phyloP scores from a whole-genome alignment of 2,113 vertebrate species.

The Ginglymostoma cirratum region DNA sequence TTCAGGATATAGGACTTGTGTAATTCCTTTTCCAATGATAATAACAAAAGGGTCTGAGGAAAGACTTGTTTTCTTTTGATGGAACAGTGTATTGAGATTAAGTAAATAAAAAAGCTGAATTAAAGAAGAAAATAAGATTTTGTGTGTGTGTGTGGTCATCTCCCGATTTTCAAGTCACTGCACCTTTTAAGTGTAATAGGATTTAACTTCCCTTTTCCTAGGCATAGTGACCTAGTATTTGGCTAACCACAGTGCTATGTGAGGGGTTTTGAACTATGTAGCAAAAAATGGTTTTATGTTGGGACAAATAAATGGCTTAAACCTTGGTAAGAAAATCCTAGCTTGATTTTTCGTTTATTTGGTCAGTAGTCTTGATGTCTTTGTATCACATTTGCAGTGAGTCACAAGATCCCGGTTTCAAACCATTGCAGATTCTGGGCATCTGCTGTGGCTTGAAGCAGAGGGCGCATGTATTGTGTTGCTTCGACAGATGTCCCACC shows the following conservation, averaged over 20 bases:
- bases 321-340: neutral
- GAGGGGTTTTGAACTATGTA: neutral
- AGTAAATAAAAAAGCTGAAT: neutral
- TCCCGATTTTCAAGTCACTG: neutral
- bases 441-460: neutral
- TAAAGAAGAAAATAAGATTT: neutral
- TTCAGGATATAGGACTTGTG: neutral
- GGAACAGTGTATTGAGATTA: neutral
- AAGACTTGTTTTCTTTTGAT: neutral
- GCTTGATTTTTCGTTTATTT: neutral
- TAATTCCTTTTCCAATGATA: neutral
- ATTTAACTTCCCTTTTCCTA: neutral
- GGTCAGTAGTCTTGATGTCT: neutral
- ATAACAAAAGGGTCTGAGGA: neutral
- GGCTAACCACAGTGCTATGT: neutral
- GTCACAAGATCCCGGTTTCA: neutral
- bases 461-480: neutral
- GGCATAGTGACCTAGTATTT: neutral
- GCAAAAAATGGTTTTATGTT: neutral
- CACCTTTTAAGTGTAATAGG: neutral
- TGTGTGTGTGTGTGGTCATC: neutral
- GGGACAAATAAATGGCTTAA: neutral
- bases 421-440: neutral
- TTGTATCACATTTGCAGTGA: neutral
- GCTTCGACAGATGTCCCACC: conserved; percentile 21